These are phyloP conservation scores for Acronicta aceris DNA, from an alignment of 2,888 invertebrate genomes.

Conservation along the genomic window DNA sequence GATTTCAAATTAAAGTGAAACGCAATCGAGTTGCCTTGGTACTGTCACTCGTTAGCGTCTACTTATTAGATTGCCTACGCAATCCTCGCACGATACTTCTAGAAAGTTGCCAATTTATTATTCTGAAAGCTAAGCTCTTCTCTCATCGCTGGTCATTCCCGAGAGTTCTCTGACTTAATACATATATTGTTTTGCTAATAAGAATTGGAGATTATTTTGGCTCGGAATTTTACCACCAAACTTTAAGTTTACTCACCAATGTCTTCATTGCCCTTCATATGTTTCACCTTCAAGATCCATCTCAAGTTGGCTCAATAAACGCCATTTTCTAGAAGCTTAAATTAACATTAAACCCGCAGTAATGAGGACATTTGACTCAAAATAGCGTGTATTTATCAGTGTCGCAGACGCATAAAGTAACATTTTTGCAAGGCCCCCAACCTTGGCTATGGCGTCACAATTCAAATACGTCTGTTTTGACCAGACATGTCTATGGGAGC, in stretches of 20 bases:
- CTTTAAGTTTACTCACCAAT: no score
- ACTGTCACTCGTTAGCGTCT: constrained; percentile 44
- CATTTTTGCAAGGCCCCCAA: constrained; percentile 28
- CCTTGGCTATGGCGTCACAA: constrained; percentile 38
- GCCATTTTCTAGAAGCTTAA: constrained; percentile 17
- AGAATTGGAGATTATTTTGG: neutral
- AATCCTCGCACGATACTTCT: constrained; percentile 54
- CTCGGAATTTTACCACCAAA: neutral
- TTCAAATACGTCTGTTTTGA: constrained; percentile 8
- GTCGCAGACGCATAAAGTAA: neutral
- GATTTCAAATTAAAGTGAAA: constrained; percentile 81
- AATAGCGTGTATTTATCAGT: constrained; percentile 1
- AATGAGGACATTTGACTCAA: constrained; percentile 1
- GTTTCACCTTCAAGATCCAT: constrained; percentile 25
- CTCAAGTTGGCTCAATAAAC: constrained; percentile 16
- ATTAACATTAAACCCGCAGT: constrained; percentile 21
- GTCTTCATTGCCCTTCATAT: constrained; percentile 21
- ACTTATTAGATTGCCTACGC: constrained; percentile 41
- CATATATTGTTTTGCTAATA: neutral
- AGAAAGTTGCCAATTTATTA: constrained; percentile 38
- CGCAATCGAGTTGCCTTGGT: constrained; percentile 63
- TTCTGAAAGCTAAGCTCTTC: constrained; percentile 6
- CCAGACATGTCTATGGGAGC: constrained; percentile 39
- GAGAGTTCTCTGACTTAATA: neutral
- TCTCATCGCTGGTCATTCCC: neutral